Evolutionary conservation across 2,113 vertebrate genomes (phyloP).

Genomic region (Urocynchramus pylzowi): DNA sequence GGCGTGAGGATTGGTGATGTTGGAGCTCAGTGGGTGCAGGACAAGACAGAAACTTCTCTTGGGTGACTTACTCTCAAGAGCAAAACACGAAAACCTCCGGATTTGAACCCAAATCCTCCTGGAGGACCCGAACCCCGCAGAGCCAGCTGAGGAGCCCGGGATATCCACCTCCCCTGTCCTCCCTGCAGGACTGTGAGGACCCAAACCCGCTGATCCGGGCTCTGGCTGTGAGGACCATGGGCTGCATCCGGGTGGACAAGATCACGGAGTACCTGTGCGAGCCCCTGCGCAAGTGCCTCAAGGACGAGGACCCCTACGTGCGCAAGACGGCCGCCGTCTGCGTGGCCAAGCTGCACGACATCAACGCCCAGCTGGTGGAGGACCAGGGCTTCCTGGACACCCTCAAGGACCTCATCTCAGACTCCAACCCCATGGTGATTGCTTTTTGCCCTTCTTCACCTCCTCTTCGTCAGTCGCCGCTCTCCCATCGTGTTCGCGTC

Average conservation of each 20-base stretch:
- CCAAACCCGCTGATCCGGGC: slow-evolving; percentile 96
- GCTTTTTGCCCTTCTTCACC: neutral
- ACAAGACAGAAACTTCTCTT: neutral
- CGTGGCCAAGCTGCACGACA: slow-evolving; percentile 96
- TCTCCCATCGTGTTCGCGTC: fast-evolving
- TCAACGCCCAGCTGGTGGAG: slow-evolving; percentile 95
- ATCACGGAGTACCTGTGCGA: slow-evolving; percentile 97
- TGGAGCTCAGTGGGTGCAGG: neutral
- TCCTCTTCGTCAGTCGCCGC: too few relatives aligned
- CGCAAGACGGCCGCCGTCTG: slow-evolving; percentile 95
- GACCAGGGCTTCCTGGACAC: slow-evolving; percentile 98
- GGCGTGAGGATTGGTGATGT: neutral
- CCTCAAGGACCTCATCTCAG: slow-evolving; percentile 96
- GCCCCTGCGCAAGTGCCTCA: slow-evolving; percentile 93
- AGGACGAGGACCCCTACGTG: slow-evolving; percentile 97
- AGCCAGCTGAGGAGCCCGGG: too few relatives aligned
- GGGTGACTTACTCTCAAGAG: fast-evolving
- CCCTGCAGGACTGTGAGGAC: slow-evolving; percentile 90
- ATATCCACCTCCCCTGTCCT: fast-evolving
- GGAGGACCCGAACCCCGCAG: neutral
- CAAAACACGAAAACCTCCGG: fast-evolving
- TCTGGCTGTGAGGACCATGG: slow-evolving; percentile 95
- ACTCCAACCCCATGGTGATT: slow-evolving; percentile 97
- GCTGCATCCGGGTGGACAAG: slow-evolving; percentile 97
- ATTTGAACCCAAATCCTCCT: neutral